Evolutionary conservation across 1,140 invertebrate species (phyloP), one percentile per base, ranked within the genome.

Genomic region (Cheumatopsyche charites): DNA sequence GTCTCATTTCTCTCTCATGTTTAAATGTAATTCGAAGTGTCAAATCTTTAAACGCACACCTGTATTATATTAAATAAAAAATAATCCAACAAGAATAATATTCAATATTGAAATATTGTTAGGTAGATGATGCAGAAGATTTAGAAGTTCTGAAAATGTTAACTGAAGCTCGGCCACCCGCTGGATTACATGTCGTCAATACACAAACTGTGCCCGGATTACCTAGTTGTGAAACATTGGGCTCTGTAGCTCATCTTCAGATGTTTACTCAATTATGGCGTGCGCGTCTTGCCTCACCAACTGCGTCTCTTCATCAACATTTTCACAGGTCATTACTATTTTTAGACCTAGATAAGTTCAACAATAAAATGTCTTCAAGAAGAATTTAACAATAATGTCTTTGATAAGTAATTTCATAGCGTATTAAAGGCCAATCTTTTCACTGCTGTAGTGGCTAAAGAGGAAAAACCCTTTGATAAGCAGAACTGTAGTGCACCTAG

Each of bases 211-310:
- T 94, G 55, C 92, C 93, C 7, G 93, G 93, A 0, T 81, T 92
- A 65, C 86, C 88, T 36, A 69, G 52, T 49, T 76, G 72, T 45
- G 86, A 89, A 72, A 80, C 80, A 21, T 79, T 89, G 43, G 89
- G 90, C 74, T 86, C 89, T 41, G 87, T 90, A 0, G 87, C 87
- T 75, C 94, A 94, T 82, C 80, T 94, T 43, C 91, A 96, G 84
- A 94, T 95, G 91, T 95, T 96, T 78, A 93, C 90, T 0, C 92
- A 94, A 83, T 89, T 95, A 17, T 94, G 90, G 81, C 85, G 92
- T 47, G 88, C 89, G 0, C 91, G 91, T 77, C 86, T 94, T 13
- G 86, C 88, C 13, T 67, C 69, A 1, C 72, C 75, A 3, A 70
- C 71, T 6, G 69, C 68, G 6, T 69, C 70, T 5, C 62, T 76